Percentiles rank a stretch among this genome's conserved stretches.
Evolutionary conservation across 2,113 vertebrate species (phyloP).

Genomic region (Serinus canaria): DNA sequence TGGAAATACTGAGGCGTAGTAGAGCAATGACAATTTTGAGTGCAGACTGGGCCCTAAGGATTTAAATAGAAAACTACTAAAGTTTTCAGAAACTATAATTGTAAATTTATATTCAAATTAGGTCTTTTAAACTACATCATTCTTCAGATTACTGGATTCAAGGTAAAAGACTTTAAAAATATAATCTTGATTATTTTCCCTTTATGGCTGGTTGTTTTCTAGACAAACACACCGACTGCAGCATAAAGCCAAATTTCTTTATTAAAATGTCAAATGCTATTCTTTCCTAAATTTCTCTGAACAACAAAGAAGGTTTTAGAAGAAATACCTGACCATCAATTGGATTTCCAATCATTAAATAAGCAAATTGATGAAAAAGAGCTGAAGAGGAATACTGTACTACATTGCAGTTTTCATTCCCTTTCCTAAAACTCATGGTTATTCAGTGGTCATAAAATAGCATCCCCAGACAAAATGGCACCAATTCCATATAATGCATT

Average conservation of each 20-base stretch:
- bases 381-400: not conserved
- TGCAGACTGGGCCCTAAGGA: not conserved
- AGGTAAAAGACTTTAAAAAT: constrained; percentile 10
- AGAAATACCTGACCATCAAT: constrained; percentile 6
- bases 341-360: constrained; percentile 41
- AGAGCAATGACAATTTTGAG: not conserved
- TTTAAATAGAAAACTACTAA: constrained; percentile 16
- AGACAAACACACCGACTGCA: constrained; percentile 41
- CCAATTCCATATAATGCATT: not conserved
- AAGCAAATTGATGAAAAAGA: not conserved
- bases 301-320: constrained; percentile 20
- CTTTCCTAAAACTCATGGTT: not conserved
- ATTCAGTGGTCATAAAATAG: not conserved
- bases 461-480: constrained; percentile 7
- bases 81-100: constrained; percentile 47
- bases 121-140: constrained; percentile 19
- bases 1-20: not conserved
- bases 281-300: constrained; percentile 55
- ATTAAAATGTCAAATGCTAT: constrained; percentile 65
- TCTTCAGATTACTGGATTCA: constrained; percentile 56
- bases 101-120: constrained; percentile 42
- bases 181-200: constrained; percentile 34
- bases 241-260: constrained; percentile 56
- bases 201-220: constrained; percentile 35
- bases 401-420: not conserved